phyloP scores from a whole-genome alignment of 2,888 invertebrate genomes.

The Drosophila formosana region DNA sequence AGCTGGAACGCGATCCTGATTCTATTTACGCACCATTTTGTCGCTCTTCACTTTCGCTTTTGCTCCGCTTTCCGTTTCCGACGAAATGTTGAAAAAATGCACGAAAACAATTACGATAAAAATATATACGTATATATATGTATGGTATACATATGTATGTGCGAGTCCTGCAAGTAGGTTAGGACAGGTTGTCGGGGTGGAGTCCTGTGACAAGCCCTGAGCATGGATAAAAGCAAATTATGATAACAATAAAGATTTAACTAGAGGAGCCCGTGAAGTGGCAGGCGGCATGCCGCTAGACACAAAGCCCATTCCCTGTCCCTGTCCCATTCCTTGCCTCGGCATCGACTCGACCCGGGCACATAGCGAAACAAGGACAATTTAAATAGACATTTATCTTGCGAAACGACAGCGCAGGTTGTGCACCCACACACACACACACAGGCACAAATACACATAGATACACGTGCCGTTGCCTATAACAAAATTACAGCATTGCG shows the following conservation, averaged over 20 bases:
- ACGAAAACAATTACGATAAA: slow-evolving; percentile 81
- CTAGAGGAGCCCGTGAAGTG: slow-evolving; percentile 73
- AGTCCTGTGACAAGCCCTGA: slow-evolving; percentile 68
- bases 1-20: slow-evolving; percentile 54
- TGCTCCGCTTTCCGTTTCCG: slow-evolving; percentile 33
- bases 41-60: slow-evolving; percentile 59
- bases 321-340: neutral
- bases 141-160: slow-evolving; percentile 6
- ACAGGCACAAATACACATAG: slow-evolving; percentile 27
- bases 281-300: slow-evolving; percentile 72
- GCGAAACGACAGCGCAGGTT: slow-evolving; percentile 69
- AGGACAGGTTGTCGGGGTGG: slow-evolving; percentile 45
- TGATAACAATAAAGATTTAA: slow-evolving; percentile 81
- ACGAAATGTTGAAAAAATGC: slow-evolving; percentile 60
- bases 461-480: slow-evolving; percentile 62
- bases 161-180: slow-evolving; percentile 46
- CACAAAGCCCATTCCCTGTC: slow-evolving; percentile 46
- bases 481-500: slow-evolving; percentile 76
- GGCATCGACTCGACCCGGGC: slow-evolving; percentile 24
- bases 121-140: slow-evolving; percentile 41
- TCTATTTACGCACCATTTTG: slow-evolving; percentile 77
- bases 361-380: slow-evolving; percentile 74
- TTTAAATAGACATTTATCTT: slow-evolving; percentile 81
- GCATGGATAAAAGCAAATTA: slow-evolving; percentile 81
- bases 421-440: slow-evolving; percentile 50